Percentiles rank a stretch among this genome's conserved stretches.
phyloP scores from a whole-genome alignment of 2,113 vertebrate genomes.

The Campylorhamphus procurvoides region DNA sequence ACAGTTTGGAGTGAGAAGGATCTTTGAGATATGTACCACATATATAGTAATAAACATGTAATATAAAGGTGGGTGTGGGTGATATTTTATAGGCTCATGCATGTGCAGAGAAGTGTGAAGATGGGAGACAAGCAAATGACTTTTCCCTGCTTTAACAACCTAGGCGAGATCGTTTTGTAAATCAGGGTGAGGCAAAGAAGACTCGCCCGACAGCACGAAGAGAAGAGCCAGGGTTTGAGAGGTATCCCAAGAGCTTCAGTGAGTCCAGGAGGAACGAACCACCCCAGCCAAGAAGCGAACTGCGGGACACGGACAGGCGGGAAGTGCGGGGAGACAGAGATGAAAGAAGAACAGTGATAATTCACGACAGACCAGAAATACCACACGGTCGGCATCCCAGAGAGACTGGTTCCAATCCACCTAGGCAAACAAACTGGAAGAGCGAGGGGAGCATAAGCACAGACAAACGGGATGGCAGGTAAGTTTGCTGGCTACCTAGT shows the following conservation, averaged over 20 bases:
- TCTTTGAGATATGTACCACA: background rate
- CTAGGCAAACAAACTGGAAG: slow-evolving; percentile 85
- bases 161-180: slow-evolving; percentile 90
- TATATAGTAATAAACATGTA: background rate
- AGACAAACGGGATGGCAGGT: slow-evolving; percentile 91
- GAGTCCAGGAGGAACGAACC: slow-evolving; percentile 86
- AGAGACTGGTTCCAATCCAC: slow-evolving; percentile 79
- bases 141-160: background rate
- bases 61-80: background rate
- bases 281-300: slow-evolving; percentile 79
- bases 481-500: background rate
- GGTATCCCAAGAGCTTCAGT: slow-evolving; percentile 90
- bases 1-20: background rate
- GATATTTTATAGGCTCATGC: background rate
- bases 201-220: slow-evolving; percentile 82
- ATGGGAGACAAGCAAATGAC: background rate
- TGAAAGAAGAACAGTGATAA: slow-evolving; percentile 86
- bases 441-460: slow-evolving; percentile 79
- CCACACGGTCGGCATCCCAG: slow-evolving; percentile 84
- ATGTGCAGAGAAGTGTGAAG: background rate
- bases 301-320: slow-evolving; percentile 87
- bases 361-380: slow-evolving; percentile 85
- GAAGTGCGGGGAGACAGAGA: slow-evolving; percentile 87
- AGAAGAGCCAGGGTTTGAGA: slow-evolving; percentile 85
- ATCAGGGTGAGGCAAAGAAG: slow-evolving; percentile 90